Percentiles rank a stretch among this genome's conserved stretches.
These are phyloP conservation scores for Perca schrenkii DNA, from an alignment of 2,113 vertebrate genomes.

Conservation along the genomic window DNA sequence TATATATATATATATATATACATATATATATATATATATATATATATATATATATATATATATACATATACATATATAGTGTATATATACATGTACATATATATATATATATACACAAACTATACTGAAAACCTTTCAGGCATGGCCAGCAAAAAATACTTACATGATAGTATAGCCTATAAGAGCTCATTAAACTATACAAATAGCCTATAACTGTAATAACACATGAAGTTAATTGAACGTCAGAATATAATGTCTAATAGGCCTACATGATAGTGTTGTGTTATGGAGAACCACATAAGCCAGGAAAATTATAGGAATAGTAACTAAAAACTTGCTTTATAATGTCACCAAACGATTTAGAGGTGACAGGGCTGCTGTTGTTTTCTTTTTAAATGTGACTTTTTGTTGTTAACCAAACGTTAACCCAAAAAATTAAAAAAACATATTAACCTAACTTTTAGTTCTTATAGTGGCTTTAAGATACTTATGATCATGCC, in stretches of 20 bases:
- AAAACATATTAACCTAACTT: not conserved
- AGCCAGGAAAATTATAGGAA: not conserved
- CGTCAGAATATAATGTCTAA: not conserved
- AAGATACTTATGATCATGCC: not conserved
- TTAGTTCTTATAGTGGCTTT: not conserved
- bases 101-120: not conserved
- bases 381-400: not conserved
- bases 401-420: not conserved
- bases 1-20: no score
- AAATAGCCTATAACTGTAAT: not conserved
- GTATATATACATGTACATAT: no score
- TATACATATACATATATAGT: no score
- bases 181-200: not conserved
- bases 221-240: not conserved
- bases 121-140: not conserved
- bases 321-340: not conserved
- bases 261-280: not conserved
- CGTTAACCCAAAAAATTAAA: no score
- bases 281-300: not conserved
- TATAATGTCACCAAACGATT: not conserved
- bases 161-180: no score
- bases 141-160: not conserved
- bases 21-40: no score
- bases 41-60: no score
- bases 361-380: not conserved